Conservation (phyloP, 1,140 invertebrate genomes). For the Bombus confusus region DNA sequence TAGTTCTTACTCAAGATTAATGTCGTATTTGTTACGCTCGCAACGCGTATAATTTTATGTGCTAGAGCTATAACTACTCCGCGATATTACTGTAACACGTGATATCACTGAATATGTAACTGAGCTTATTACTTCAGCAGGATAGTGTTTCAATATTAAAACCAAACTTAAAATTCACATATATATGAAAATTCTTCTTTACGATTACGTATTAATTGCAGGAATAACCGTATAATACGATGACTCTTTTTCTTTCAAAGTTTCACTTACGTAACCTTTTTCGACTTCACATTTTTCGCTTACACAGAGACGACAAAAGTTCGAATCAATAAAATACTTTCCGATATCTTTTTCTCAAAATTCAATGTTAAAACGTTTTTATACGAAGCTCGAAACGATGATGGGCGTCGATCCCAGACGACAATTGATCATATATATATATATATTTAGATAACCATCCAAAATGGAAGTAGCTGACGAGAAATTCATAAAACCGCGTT, state of each 20-base stretch:
- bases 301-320: no score
- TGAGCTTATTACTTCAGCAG: background rate
- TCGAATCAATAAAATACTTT: background rate
- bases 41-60: constrained; percentile 26
- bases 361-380: background rate
- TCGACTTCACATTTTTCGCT: background rate
- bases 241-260: no score
- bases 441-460: background rate
- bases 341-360: background rate
- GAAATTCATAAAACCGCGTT: constrained; percentile 15
- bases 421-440: background rate
- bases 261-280: background rate
- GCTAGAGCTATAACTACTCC: background rate
- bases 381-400: background rate
- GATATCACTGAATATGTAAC: constrained; percentile 19
- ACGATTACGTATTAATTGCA: background rate
- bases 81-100: constrained; percentile 10
- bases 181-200: background rate
- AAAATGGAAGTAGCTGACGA: constrained; percentile 6
- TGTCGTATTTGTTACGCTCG: constrained; percentile 35
- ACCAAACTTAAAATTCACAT: background rate
- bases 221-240: background rate
- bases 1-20: constrained; percentile 24
- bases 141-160: constrained; percentile 1
- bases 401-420: background rate